Conservation (phyloP, 2,888 invertebrate species). For the Heliconius hortense region DNA sequence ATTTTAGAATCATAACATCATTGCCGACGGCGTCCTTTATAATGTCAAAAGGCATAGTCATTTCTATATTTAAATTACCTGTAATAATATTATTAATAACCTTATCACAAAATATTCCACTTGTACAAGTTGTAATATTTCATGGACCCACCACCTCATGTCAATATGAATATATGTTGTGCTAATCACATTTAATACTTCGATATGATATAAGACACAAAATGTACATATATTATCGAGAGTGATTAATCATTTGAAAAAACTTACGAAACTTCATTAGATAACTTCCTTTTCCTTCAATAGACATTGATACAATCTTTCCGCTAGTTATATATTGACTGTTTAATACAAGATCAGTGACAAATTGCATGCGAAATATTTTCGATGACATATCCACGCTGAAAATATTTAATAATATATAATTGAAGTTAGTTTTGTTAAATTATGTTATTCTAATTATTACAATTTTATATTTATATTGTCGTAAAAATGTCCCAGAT, state of each 20-base stretch:
- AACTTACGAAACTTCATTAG: not conserved
- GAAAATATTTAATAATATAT: not conserved
- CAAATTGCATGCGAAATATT: constrained; percentile 2
- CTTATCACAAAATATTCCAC: too few relatives aligned
- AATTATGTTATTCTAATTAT: too few relatives aligned
- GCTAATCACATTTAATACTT: not conserved
- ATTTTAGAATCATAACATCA: constrained; percentile 13
- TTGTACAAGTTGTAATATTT: too few relatives aligned
- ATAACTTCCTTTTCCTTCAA: not conserved
- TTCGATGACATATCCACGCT: constrained; percentile 18
- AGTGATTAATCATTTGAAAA: not conserved
- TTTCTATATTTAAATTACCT: not conserved
- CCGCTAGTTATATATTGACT: not conserved
- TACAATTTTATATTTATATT: too few relatives aligned
- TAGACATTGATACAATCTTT: not conserved
- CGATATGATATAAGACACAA: not conserved
- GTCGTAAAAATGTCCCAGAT: too few relatives aligned
- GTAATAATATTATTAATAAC: not conserved
- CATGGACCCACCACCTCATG: too few relatives aligned
- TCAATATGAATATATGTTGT: too few relatives aligned
- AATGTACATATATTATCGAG: not conserved
- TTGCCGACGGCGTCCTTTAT: constrained; percentile 5
- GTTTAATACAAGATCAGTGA: not conserved
- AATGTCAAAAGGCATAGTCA: constrained; percentile 5
- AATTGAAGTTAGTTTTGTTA: too few relatives aligned